phyloP scores from a whole-genome alignment of 2,797 vertebrate genomes.

The Xenops minutus region DNA sequence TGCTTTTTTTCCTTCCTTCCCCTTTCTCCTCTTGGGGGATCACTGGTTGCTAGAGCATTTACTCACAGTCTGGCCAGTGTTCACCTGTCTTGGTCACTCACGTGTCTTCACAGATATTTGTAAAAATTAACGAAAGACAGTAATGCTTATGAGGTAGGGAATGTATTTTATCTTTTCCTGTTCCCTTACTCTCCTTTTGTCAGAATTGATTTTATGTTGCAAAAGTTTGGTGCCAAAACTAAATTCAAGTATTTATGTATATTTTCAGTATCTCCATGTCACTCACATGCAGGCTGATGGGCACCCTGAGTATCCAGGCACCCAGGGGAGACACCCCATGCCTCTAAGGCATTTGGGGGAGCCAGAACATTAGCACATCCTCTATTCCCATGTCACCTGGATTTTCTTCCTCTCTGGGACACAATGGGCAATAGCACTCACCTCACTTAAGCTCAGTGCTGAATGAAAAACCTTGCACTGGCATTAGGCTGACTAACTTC shows the following conservation, averaged over 20 bases:
- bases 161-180: not conserved
- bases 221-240: not conserved
- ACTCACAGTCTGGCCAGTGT: not conserved
- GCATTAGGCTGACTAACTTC: not conserved
- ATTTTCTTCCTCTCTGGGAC: not conserved
- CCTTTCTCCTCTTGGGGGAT: not conserved
- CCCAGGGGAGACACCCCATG: accelerated
- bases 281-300: not conserved
- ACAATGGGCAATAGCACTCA: not conserved
- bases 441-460: not conserved
- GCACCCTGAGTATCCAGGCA: not conserved
- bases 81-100: not conserved
- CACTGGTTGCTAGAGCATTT: not conserved
- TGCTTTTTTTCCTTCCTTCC: not conserved
- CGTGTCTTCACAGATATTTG: not conserved
- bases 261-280: not conserved
- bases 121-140: not conserved
- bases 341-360: not conserved
- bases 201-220: not conserved
- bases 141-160: not conserved
- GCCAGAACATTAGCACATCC: not conserved
- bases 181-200: not conserved
- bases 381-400: not conserved
- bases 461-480: not conserved
- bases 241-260: not conserved